Base-by-base conservation (phyloP, 2,888 invertebrate species). In the Drosophila multiciliata region DNA sequence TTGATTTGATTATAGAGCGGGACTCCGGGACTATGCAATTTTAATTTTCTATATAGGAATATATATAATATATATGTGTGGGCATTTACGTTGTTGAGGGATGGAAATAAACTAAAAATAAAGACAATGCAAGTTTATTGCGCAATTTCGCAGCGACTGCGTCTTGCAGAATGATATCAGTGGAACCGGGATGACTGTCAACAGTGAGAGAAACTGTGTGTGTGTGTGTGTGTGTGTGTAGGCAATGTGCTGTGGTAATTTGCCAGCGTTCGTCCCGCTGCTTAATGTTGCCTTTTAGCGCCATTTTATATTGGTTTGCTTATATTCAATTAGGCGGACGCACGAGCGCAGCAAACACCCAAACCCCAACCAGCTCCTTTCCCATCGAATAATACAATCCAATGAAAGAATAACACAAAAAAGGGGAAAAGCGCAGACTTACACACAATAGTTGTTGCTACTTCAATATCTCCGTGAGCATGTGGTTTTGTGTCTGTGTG, bases 81-180 rank as follows among this genome's bases (percentile, higher is more conserved):
- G 32, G 55, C 87, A 82, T 82, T 72, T 80, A 65, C 66, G 73
- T 75, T 73, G 76, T 63, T 53, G 52, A 23, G 82, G 68, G 70
- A 72, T 75, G 69, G 48, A 42, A 54, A 40, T 62, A 72, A 88
- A 88, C 88, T 87, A 89, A 89, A 88, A 78, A 81, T 67, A 83
- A 73, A 77, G 77, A 80, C 82, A 89, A 80, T 87, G 89, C 89
- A 87, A 71, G 84, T 87, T 89, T 84, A 87, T 87, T 75, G 87
- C 89, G 79, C 80, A 79, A 84, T 87, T 85, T 80, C 74, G 63
- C 71, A 72, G 72, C 66, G 42, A 49, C 55, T 66, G 52, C 48
- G 72, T 70, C 77, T 73, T 75, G 66, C 63, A 60, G 60, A 73
- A 68, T 67, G 59, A 73, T 70, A 75, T 53, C 42, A 32, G 5